phyloP scores from a whole-genome alignment of 2,113 vertebrate species.

The Oncorhynchus masou region DNA sequence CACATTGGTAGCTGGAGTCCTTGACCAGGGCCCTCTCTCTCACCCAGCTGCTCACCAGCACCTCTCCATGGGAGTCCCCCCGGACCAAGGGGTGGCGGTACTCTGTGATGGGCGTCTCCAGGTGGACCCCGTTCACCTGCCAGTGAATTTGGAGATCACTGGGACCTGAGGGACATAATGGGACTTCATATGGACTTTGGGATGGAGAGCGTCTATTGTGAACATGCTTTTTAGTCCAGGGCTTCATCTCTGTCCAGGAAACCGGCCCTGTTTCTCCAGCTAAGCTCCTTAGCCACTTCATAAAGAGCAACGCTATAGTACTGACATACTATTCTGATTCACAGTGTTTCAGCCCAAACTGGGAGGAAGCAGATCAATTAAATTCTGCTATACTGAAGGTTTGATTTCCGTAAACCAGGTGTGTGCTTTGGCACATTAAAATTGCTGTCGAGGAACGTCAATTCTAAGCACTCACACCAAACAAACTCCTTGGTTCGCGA shows the following conservation, averaged over 20 bases:
- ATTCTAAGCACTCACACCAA: neutral
- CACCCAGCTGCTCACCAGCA: conserved; percentile 87
- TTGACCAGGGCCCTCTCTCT: conserved; percentile 71
- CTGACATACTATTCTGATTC: too few relatives aligned
- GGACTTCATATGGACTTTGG: conserved; percentile 44
- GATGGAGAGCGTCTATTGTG: neutral
- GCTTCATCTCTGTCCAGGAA: neutral
- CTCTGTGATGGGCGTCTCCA: conserved; percentile 71
- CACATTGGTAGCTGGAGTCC: conserved; percentile 82
- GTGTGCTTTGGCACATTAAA: neutral
- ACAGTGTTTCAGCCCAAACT: too few relatives aligned
- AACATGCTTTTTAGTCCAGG: neutral
- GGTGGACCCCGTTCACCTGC: conserved; percentile 78
- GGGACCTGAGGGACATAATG: conserved; percentile 78
- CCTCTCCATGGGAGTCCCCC: conserved; percentile 40
- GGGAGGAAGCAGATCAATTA: too few relatives aligned
- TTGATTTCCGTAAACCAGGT: neutral
- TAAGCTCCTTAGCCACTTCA: too few relatives aligned
- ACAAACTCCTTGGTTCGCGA: neutral
- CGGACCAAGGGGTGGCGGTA: conserved; percentile 68
- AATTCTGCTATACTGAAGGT: neutral
- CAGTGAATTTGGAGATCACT: conserved; percentile 80
- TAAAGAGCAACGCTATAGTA: too few relatives aligned
- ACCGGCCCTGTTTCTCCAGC: neutral
- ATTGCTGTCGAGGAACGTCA: neutral